Percentiles rank a stretch among this genome's conserved stretches.
These are phyloP conservation scores for Papilio demoleus DNA, from an alignment of 2,888 invertebrate genomes.

Conservation along the genomic window DNA sequence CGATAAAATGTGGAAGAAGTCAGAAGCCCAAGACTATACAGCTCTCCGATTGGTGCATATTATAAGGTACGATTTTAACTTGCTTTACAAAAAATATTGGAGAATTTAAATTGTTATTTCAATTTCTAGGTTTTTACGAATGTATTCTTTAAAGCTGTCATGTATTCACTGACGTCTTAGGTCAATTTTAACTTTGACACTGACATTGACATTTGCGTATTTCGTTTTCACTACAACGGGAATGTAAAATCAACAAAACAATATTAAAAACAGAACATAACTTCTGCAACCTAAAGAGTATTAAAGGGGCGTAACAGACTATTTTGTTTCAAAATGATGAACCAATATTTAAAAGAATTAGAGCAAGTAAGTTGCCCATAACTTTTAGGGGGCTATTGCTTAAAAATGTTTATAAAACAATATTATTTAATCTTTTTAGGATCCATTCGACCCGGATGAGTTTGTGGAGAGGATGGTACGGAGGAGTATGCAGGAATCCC, in stretches of 20 bases:
- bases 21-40: too few species aligned
- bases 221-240: too few species aligned
- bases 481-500: constrained; percentile 92
- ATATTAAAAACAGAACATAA: neutral
- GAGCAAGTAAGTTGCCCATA: constrained; percentile 86
- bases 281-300: neutral
- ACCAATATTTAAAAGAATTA: constrained; percentile 93
- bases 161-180: neutral
- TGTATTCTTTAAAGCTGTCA: too few species aligned
- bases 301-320: constrained; percentile 12
- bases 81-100: neutral
- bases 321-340: constrained; percentile 87
- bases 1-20: too few species aligned
- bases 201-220: constrained; percentile 10
- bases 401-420: constrained; percentile 29
- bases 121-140: too few species aligned
- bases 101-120: neutral
- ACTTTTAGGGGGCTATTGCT: neutral
- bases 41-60: too few species aligned
- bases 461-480: constrained; percentile 98
- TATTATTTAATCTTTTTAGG: constrained; percentile 81
- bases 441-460: constrained; percentile 98
- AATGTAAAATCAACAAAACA: neutral
- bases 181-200: constrained; percentile 5
- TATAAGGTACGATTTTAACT: too few species aligned